These are phyloP conservation scores for Plemyria rubiginata DNA, from an alignment of 2,888 invertebrate species.

Conservation along the genomic window DNA sequence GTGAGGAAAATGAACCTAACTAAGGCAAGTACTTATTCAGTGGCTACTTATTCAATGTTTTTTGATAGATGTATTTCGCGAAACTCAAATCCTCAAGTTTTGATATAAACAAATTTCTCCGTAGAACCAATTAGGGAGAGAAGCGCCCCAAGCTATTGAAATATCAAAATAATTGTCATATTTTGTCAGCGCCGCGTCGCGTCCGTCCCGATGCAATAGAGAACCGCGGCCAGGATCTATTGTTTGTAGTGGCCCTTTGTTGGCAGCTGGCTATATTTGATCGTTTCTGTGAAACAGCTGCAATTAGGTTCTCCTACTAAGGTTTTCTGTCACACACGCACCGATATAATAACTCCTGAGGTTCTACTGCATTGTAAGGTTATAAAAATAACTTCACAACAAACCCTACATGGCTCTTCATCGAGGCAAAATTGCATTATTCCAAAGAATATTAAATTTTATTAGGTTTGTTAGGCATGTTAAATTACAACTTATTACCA, in stretches of 20 bases:
- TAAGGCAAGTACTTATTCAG: too few species aligned
- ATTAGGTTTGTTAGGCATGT: too few species aligned
- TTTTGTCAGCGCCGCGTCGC: slow-evolving; percentile 4
- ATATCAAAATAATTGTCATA: slow-evolving; percentile 14
- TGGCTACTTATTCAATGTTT: too few species aligned
- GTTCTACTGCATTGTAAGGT: neutral
- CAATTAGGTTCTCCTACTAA: slow-evolving; percentile 63
- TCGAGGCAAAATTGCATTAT: too few species aligned
- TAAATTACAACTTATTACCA: too few species aligned
- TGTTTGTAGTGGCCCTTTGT: slow-evolving; percentile 40
- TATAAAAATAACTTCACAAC: neutral
- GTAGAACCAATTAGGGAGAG: neutral
- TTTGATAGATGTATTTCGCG: too few species aligned
- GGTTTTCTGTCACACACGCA: slow-evolving; percentile 69
- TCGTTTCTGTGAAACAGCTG: slow-evolving; percentile 62
- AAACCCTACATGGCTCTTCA: too few species aligned
- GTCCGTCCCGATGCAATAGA: neutral
- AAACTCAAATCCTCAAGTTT: neutral
- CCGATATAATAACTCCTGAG: slow-evolving; percentile 54
- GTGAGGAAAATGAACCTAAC: neutral
- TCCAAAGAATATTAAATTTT: too few species aligned
- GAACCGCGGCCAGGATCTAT: slow-evolving; percentile 11
- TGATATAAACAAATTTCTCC: neutral
- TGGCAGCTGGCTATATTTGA: slow-evolving; percentile 42
- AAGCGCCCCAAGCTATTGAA: slow-evolving; percentile 8